Evolutionary conservation across 2,797 vertebrate species (phyloP).

Genomic region (Melanogrammus aeglefinus): DNA sequence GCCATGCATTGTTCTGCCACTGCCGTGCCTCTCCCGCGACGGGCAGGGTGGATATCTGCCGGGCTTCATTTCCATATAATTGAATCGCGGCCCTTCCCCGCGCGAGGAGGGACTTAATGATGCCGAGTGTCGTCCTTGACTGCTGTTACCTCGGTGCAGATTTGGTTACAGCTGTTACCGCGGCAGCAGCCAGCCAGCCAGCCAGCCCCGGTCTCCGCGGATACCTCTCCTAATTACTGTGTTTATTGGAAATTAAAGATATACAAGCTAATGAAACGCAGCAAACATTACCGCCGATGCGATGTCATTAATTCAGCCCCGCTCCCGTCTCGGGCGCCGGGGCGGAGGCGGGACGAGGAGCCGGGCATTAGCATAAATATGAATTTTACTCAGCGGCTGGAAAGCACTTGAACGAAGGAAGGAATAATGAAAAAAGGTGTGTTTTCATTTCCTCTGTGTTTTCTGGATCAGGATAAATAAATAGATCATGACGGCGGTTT

Average conservation of each 20-base stretch:
- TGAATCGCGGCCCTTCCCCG: constrained; percentile 72
- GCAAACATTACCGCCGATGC: constrained; percentile 76
- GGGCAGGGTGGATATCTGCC: constrained; percentile 58
- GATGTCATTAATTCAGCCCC: constrained; percentile 77
- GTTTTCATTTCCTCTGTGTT: constrained; percentile 72
- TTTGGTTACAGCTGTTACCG: constrained; percentile 77
- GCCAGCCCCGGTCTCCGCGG: constrained; percentile 66
- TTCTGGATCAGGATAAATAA: constrained; percentile 66
- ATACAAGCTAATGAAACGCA: constrained; percentile 80
- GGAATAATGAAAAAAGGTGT: constrained; percentile 71
- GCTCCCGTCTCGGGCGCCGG: constrained; percentile 71
- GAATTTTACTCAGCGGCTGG: constrained; percentile 77
- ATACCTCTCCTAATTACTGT: constrained; percentile 80
- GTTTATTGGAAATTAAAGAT: constrained; percentile 85
- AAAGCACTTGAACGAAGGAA: constrained; percentile 74
- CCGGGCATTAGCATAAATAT: constrained; percentile 78
- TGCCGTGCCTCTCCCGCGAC: constrained; percentile 45
- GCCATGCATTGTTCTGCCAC: constrained; percentile 32
- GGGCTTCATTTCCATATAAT: constrained; percentile 82
- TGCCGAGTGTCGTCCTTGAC: constrained; percentile 72
- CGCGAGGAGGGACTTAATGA: constrained; percentile 75
- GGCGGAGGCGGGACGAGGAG: constrained; percentile 65
- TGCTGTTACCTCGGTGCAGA: constrained; percentile 71
- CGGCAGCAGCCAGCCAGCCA: constrained; percentile 73
- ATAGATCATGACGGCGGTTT: constrained; percentile 53